phyloP scores from a whole-genome alignment of 2,797 vertebrate genomes.

The Gallirallus australis region DNA sequence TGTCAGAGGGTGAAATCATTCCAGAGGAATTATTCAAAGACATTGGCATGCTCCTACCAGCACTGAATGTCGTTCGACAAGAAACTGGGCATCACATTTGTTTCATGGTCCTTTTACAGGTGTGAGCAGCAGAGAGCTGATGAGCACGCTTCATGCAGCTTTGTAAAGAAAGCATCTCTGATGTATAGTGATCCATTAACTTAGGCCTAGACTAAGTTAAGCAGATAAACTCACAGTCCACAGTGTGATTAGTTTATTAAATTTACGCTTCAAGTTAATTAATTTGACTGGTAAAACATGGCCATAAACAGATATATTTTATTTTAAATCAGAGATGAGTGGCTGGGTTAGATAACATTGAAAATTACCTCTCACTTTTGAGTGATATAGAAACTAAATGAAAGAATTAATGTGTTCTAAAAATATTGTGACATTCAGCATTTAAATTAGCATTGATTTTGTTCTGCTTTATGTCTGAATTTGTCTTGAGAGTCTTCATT shows the following conservation, averaged over 20 bases:
- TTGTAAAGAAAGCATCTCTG: background rate
- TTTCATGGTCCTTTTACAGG: background rate
- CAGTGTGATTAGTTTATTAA: background rate
- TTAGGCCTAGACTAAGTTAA: background rate
- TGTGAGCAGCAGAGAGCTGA: background rate
- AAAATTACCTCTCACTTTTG: background rate
- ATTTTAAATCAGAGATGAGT: background rate
- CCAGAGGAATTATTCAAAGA: background rate
- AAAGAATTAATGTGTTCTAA: background rate
- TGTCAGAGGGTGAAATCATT: background rate
- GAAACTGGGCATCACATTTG: background rate
- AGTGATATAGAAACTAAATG: background rate
- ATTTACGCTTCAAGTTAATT: slow-evolving; percentile 31
- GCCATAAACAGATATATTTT: background rate
- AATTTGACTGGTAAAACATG: background rate
- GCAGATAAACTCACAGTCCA: background rate
- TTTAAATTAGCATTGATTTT: slow-evolving; percentile 25
- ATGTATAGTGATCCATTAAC: background rate
- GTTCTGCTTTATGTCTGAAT: background rate
- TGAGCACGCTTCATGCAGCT: background rate
- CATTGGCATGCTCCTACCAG: background rate
- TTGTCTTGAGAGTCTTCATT: background rate
- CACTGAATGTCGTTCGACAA: background rate
- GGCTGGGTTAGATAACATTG: background rate
- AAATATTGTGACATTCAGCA: background rate